These are phyloP conservation scores for Sciurus niger DNA, from an alignment of 2,113 vertebrate genomes.

Conservation along the genomic window DNA sequence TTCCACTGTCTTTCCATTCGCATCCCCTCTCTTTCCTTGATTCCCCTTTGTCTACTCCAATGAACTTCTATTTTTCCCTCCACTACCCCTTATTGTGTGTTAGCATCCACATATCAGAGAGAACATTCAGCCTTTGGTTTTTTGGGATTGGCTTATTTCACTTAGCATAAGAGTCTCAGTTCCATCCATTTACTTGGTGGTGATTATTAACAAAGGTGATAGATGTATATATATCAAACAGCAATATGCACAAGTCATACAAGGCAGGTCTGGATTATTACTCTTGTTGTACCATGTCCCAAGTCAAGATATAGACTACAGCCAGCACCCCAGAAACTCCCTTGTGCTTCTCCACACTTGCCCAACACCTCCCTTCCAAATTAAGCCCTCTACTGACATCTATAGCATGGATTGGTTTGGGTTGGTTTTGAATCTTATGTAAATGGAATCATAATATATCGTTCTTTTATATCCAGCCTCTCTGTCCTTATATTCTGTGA, in stretches of 20 bases:
- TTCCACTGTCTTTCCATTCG: too few species aligned
- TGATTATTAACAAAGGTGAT: background rate
- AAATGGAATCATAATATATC: background rate
- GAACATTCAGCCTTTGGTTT: too few species aligned
- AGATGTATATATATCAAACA: background rate
- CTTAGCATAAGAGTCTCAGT: too few species aligned
- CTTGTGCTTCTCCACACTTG: fast-evolving
- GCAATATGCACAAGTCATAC: background rate
- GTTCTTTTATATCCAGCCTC: background rate
- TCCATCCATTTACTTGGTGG: too few species aligned
- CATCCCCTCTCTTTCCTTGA: too few species aligned
- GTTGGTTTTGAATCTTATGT: background rate
- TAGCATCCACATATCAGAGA: too few species aligned
- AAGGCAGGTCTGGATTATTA: background rate
- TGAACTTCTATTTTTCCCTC: too few species aligned
- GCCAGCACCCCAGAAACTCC: background rate
- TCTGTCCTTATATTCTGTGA: background rate
- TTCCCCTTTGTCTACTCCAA: too few species aligned
- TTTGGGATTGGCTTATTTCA: too few species aligned
- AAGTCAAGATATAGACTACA: background rate
- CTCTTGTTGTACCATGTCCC: background rate
- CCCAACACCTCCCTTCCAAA: background rate
- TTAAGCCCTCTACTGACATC: background rate
- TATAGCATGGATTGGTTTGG: background rate
- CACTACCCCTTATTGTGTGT: too few species aligned